phyloP scores from a whole-genome alignment of 2,888 invertebrate species.

The Spodoptera littoralis region DNA sequence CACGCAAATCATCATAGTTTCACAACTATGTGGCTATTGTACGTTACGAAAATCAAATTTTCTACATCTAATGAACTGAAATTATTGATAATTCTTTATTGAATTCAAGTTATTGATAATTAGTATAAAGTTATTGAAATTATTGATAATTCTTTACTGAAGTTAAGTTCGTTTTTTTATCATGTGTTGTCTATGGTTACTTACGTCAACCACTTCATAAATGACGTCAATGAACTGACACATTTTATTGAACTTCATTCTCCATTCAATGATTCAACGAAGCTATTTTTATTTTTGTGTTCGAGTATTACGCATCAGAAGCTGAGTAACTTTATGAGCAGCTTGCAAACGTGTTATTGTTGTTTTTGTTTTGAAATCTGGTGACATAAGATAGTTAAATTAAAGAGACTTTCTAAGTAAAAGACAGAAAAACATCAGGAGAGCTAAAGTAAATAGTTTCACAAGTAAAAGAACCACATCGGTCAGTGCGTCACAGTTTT shows the following conservation, averaged over 20 bases:
- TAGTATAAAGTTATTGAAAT: too few species aligned
- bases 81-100: too few species aligned
- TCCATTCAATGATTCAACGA: too few species aligned
- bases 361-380: slow-evolving; percentile 25
- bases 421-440: not conserved
- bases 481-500: slow-evolving; percentile 49
- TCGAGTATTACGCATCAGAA: slow-evolving; percentile 45
- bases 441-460: slow-evolving; percentile 15
- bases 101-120: too few species aligned
- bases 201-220: slow-evolving; percentile 33
- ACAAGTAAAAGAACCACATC: slow-evolving; percentile 16
- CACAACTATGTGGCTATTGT: too few species aligned
- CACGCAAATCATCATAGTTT: too few species aligned
- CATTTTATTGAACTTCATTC: not conserved
- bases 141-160: too few species aligned
- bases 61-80: too few species aligned
- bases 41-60: too few species aligned
- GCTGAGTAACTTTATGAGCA: slow-evolving; percentile 15
- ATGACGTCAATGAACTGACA: slow-evolving; percentile 40
- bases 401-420: not conserved
- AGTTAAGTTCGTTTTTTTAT: not conserved
- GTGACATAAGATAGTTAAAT: slow-evolving; percentile 10
- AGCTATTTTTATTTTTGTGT: slow-evolving; percentile 36
- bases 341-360: slow-evolving; percentile 21
- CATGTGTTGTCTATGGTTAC: too few species aligned